Conservation (phyloP, 2,888 invertebrate genomes). For the Germaria angustata region DNA sequence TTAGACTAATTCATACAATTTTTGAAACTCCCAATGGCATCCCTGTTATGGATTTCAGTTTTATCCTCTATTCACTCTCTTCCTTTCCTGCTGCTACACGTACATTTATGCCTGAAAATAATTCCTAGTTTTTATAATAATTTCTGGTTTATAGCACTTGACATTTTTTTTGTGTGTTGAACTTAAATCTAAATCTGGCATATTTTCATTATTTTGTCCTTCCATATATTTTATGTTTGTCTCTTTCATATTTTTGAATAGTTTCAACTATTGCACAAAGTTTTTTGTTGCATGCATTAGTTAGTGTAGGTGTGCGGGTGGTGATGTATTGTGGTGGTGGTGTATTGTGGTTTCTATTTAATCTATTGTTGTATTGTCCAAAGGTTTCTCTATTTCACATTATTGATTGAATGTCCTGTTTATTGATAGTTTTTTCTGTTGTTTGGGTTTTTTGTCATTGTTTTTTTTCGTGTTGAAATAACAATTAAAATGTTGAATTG, state of each 20-base stretch:
- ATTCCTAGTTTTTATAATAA: not conserved
- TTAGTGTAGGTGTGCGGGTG: not conserved
- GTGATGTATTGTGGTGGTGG: slow-evolving; percentile 11
- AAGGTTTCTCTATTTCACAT: slow-evolving; percentile 58
- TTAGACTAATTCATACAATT: too few species aligned
- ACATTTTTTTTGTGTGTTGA: not conserved
- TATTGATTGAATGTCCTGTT: slow-evolving; percentile 67
- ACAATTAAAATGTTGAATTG: slow-evolving; percentile 65
- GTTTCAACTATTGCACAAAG: not conserved
- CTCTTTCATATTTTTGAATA: not conserved
- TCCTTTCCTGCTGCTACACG: not conserved
- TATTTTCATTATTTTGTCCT: not conserved
- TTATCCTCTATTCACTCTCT: not conserved
- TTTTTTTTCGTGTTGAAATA: slow-evolving; percentile 54
- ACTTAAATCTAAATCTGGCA: slow-evolving; percentile 19
- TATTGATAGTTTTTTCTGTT: slow-evolving; percentile 58
- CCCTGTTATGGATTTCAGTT: not conserved
- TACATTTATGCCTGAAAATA: not conserved
- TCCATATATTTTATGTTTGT: not conserved
- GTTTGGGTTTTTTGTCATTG: slow-evolving; percentile 8
- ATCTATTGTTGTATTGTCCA: slow-evolving; percentile 44
- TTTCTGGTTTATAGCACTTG: slow-evolving; percentile 13
- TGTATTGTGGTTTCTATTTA: slow-evolving; percentile 49
- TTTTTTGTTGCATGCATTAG: not conserved
- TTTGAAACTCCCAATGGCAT: not conserved